phyloP scores from a whole-genome alignment of 35 echinoderm and acorn worm species.

The Diadema setosum region DNA sequence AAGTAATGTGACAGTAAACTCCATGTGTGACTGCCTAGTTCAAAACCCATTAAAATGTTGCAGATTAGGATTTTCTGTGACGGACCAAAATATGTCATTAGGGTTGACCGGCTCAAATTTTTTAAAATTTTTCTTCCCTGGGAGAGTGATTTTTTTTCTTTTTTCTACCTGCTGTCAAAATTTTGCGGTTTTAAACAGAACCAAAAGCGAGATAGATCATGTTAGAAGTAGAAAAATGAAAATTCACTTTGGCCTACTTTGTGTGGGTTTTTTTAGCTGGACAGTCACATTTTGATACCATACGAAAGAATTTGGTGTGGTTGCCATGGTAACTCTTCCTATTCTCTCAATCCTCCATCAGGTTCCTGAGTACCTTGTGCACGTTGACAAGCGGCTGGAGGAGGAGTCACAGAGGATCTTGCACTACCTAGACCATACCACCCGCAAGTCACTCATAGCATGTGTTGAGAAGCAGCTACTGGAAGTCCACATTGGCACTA shows the following conservation, averaged over 20 bases:
- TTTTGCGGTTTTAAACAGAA: no score
- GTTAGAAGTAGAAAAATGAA: no score
- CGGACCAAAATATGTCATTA: no score
- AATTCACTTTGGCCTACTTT: no score
- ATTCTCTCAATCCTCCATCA: not conserved
- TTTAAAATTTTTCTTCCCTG: no score
- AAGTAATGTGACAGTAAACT: no score
- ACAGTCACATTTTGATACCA: not conserved
- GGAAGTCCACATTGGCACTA: constrained; percentile 82
- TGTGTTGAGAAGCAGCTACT: constrained; percentile 95
- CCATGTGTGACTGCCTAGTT: no score
- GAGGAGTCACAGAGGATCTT: constrained; percentile 91
- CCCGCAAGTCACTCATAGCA: constrained; percentile 83
- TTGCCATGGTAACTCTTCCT: not conserved
- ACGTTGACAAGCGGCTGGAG: constrained; percentile 86
- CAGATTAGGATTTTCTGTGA: no score
- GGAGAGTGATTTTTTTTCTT: no score
- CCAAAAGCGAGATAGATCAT: not conserved
- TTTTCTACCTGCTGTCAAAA: no score
- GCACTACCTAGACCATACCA: constrained; percentile 94
- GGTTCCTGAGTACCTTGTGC: constrained; percentile 91
- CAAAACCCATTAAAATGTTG: no score
- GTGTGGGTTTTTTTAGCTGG: not conserved
- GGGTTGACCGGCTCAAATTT: no score
- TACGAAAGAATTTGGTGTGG: not conserved